These are phyloP conservation scores for Drosophila truncata DNA, from an alignment of 1,140 invertebrate species.

Conservation along the genomic window DNA sequence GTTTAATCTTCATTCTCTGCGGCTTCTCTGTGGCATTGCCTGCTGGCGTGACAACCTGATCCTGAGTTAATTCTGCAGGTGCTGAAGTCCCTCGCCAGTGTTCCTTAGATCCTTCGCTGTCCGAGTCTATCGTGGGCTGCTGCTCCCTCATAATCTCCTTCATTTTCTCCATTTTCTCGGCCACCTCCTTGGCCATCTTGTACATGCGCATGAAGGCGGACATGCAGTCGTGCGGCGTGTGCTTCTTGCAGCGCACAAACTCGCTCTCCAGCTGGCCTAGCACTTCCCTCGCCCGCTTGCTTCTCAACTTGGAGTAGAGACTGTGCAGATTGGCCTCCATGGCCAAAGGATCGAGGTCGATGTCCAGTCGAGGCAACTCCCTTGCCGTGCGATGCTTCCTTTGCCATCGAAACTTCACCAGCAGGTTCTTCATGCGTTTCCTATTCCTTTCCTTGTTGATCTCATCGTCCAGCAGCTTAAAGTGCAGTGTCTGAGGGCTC, in stretches of 20 bases:
- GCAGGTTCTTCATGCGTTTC: constrained; percentile 54
- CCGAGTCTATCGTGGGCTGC: constrained; percentile 41
- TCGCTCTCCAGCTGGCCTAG: constrained; percentile 62
- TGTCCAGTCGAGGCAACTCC: constrained; percentile 21
- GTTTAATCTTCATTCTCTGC: constrained; percentile 62
- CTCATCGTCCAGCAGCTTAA: constrained; percentile 45
- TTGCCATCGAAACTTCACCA: constrained; percentile 62
- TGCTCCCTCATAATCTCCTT: constrained; percentile 69
- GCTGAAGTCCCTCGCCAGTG: constrained; percentile 3
- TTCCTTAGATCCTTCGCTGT: constrained; percentile 35
- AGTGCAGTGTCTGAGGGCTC: constrained; percentile 51
- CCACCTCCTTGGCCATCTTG: constrained; percentile 74
- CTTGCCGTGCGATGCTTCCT: constrained; percentile 36
- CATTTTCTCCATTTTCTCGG: constrained; percentile 81
- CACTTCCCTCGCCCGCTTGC: constrained; percentile 61
- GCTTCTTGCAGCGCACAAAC: constrained; percentile 73
- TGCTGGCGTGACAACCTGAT: constrained; percentile 1
- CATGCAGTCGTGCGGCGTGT: constrained; percentile 73
- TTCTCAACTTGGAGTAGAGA: constrained; percentile 61
- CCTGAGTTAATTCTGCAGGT: constrained; percentile 6
- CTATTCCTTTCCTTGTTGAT: constrained; percentile 10
- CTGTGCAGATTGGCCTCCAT: constrained; percentile 57
- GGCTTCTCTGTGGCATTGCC: constrained; percentile 44
- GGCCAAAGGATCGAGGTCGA: constrained; percentile 61
- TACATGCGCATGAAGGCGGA: constrained; percentile 76